Evolutionary conservation across 1,140 invertebrate genomes (phyloP), one percentile per base, ranked within the genome.

Genomic region (Trichonephila clavipes): DNA sequence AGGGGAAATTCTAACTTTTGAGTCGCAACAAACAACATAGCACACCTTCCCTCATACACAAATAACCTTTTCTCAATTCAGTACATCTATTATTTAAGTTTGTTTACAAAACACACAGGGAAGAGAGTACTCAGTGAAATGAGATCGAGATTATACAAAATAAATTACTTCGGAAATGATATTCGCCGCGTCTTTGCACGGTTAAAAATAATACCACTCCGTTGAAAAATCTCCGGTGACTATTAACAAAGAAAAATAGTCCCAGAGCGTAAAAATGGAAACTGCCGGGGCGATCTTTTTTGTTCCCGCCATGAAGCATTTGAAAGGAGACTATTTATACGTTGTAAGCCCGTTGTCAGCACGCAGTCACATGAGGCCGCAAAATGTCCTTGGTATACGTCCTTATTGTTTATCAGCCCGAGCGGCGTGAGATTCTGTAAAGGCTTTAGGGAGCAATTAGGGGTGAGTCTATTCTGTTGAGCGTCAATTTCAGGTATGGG

Each of bases 81-180:
- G 28, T 1, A 21, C 18, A 19, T 66, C 21, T n/a, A 66, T 66
- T 66, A 66, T 66, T 66, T n/a, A n/a, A 21, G 62, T n/a, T 21
- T 66, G 62, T 21, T 66, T 66, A n/a, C 62, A 21, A n/a, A 66
- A 66, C 0, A 66, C 16, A 8, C 21, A n/a, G 62, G n/a, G 21
- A 66, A 66, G n/a, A n/a, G n/a, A 66, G 62, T 21, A 66, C 62
- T 21, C n/a, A n/a, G 7, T 6, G 21, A n/a, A 18, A 66, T 66
- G n/a, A n/a, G 62, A 66, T 66, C 21, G n/a, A 66, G 62, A 66
- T 66, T 66, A 18, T 66, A n/a, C 62, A 66, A 66, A 28, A 66
- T 66, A 66, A 66, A 66, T 66, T 66, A 66, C 62, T 21, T 66
- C 21, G 62, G 62, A 66, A 66, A 66, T n/a, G n/a, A n/a, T n/a